Conservation (phyloP, 2,888 invertebrate genomes). For the Craniophora ligustri region DNA sequence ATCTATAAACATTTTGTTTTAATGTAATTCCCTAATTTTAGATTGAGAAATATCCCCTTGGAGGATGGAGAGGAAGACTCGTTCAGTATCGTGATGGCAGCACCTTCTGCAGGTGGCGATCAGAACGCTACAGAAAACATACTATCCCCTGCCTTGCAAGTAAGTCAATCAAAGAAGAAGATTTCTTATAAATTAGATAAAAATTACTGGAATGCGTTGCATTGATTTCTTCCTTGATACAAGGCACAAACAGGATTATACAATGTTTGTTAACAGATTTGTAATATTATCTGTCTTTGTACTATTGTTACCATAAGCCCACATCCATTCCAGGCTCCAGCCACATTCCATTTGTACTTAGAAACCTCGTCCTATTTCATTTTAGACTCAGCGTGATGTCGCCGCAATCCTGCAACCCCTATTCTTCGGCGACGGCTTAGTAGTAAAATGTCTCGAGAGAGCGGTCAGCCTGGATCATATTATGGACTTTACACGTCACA, state of each 20-base stretch:
- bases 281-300: too few species aligned
- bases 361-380: not conserved
- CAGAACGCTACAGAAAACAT: constrained; percentile 92
- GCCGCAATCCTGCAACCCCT: constrained; percentile 94
- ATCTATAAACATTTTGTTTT: not conserved
- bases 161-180: constrained; percentile 58
- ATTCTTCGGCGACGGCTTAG: constrained; percentile 97
- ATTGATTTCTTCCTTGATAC: too few species aligned
- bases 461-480: constrained; percentile 98
- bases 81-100: constrained; percentile 89
- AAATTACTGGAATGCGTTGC: too few species aligned
- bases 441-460: constrained; percentile 97
- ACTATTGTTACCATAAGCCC: too few species aligned
- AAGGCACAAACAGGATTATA: too few species aligned
- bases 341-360: not conserved
- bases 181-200: not conserved
- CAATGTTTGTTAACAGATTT: too few species aligned
- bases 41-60: constrained; percentile 94
- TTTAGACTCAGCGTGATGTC: constrained; percentile 95
- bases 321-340: too few species aligned
- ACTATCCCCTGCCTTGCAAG: constrained; percentile 94
- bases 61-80: constrained; percentile 96
- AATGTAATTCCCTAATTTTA: constrained; percentile 51
- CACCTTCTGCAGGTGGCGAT: constrained; percentile 88
- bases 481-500: constrained; percentile 99